phyloP scores from a whole-genome alignment of 2,113 vertebrate genomes.

The Tricholaema leucomelas region DNA sequence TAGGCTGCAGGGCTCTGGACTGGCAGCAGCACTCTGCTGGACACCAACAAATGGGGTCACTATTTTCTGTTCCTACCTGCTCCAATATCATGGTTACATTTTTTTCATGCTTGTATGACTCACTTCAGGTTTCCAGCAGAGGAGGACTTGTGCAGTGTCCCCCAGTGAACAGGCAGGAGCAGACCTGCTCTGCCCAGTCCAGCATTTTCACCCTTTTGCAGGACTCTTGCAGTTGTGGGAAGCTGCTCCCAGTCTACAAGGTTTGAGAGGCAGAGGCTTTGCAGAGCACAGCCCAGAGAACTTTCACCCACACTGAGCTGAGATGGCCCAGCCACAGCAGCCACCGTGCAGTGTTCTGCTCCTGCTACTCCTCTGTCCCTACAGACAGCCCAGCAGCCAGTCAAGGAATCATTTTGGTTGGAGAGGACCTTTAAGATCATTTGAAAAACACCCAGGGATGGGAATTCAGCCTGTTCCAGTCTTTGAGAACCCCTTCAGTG shows the following conservation, averaged over 20 bases:
- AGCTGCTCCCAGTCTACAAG: neutral
- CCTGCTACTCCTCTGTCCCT: neutral
- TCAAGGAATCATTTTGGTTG: too few relatives aligned
- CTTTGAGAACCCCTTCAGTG: too few relatives aligned
- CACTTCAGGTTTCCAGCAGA: neutral
- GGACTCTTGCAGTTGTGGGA: neutral
- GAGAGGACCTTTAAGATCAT: too few relatives aligned
- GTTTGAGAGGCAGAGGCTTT: neutral
- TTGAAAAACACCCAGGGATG: too few relatives aligned
- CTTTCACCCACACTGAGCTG: rapidly evolving
- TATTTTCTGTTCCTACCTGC: neutral
- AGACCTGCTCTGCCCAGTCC: neutral
- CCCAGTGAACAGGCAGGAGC: rapidly evolving
- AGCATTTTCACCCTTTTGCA: neutral
- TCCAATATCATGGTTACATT: neutral
- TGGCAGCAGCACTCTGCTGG: neutral
- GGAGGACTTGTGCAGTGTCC: rapidly evolving
- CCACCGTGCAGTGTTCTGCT: rapidly evolving
- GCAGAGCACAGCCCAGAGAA: neutral
- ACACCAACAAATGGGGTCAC: neutral
- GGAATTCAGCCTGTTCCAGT: too few relatives aligned
- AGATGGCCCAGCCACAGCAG: neutral
- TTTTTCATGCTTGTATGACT: neutral
- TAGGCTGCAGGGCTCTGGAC: neutral
- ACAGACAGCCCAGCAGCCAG: too few relatives aligned